Evolutionary conservation across 2,113 vertebrate species (phyloP).

Genomic region (Thunnus maccoyii): DNA sequence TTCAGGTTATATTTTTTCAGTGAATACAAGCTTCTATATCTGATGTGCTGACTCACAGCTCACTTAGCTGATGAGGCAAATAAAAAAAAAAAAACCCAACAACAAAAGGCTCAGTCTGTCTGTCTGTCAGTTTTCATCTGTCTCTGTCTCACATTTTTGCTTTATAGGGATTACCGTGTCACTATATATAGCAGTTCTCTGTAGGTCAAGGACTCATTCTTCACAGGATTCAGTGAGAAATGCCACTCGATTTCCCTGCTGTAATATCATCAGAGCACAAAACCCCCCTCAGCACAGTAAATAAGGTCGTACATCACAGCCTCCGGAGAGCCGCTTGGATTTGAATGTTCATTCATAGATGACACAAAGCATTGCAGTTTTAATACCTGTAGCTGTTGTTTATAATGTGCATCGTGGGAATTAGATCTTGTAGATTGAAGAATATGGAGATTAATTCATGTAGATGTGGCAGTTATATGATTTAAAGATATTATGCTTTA

Average conservation of each 20-base stretch:
- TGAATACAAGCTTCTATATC: background rate
- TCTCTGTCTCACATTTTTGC: conserved; percentile 15
- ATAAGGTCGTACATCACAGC: conserved; percentile 18
- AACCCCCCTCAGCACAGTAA: conserved; percentile 2
- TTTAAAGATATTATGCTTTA: no score
- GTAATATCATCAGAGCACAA: conserved; percentile 28
- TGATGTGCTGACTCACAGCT: conserved; percentile 50
- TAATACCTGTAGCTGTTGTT: conserved; percentile 10
- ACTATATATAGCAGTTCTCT: conserved; percentile 36
- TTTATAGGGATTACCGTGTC: conserved; percentile 12
- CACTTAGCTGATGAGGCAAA: conserved; percentile 24
- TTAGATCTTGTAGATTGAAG: no score
- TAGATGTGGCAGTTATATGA: no score
- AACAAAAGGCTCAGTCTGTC: background rate
- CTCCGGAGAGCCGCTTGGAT: conserved; percentile 22
- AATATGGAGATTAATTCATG: no score
- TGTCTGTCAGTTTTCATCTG: conserved; percentile 28
- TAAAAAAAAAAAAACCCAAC: background rate
- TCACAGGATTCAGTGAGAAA: conserved; percentile 20
- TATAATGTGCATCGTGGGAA: background rate
- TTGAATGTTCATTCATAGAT: background rate
- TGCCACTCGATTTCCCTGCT: conserved; percentile 14
- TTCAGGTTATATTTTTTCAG: background rate
- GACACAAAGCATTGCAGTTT: background rate
- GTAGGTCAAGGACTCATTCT: conserved; percentile 48